Conservation (phyloP, 2,113 vertebrate species). For the Nothocercus julius region DNA sequence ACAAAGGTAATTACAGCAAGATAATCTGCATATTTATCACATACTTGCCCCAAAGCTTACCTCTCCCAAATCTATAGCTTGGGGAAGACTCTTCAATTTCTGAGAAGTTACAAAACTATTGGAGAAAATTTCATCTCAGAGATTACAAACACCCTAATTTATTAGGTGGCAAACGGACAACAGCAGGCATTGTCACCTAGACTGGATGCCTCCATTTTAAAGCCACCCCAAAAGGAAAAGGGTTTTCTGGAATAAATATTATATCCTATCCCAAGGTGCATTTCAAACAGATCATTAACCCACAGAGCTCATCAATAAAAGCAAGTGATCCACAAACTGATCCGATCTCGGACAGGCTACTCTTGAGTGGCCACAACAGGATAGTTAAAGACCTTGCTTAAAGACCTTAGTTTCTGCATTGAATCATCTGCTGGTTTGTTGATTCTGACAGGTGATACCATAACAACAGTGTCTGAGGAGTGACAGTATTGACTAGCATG, state of each 20-base stretch:
- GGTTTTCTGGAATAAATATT: neutral
- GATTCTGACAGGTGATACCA: neutral
- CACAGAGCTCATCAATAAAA: neutral
- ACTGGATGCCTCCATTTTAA: neutral
- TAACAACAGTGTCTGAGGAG: fast-evolving
- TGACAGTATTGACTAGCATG: fast-evolving
- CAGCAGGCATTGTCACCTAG: neutral
- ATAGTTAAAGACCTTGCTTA: neutral
- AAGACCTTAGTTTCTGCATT: neutral
- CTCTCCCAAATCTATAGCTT: neutral
- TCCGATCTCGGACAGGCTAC: neutral
- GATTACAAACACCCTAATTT: neutral
- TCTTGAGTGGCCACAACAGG: neutral
- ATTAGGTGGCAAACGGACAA: neutral
- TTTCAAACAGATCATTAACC: neutral
- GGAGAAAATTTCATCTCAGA: fast-evolving
- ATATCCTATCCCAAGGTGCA: neutral
- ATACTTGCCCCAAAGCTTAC: neutral
- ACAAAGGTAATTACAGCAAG: neutral
- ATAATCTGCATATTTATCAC: neutral
- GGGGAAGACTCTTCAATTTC: neutral
- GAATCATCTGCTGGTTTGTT: fast-evolving
- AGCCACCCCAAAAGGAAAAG: neutral
- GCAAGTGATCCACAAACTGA: slow-evolving; percentile 14
- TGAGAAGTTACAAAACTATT: neutral